These are phyloP conservation scores for Euplexia lucipara DNA, from an alignment of 2,888 invertebrate genomes.

Conservation along the genomic window DNA sequence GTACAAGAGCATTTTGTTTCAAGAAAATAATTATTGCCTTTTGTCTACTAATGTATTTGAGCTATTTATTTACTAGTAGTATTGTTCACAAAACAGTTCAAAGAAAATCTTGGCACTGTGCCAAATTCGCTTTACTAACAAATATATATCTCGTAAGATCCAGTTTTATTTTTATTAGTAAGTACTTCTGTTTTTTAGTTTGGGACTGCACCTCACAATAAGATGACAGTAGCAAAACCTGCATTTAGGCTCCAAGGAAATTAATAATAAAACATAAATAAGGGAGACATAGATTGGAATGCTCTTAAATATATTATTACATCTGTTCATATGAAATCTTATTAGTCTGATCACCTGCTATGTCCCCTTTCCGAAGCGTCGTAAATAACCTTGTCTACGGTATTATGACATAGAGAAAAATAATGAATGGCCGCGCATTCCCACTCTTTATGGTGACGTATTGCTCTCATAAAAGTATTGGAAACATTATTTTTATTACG, in stretches of 20 bases:
- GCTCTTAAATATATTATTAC: background rate
- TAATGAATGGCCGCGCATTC: conserved; percentile 14
- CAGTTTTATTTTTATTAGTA: background rate
- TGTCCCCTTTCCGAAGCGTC: background rate
- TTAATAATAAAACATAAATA: too few relatives aligned
- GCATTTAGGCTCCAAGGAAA: too few relatives aligned
- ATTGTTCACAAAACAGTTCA: background rate
- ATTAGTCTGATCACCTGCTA: background rate
- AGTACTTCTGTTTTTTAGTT: background rate
- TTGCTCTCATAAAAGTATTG: conserved; percentile 33
- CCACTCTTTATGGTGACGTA: conserved; percentile 26
- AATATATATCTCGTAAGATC: background rate
- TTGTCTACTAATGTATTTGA: conserved; percentile 3
- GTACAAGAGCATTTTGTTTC: too few relatives aligned
- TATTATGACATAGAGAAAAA: background rate
- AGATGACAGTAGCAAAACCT: too few relatives aligned
- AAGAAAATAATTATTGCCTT: too few relatives aligned
- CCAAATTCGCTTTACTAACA: background rate
- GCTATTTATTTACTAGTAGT: conserved; percentile 5
- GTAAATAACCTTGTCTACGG: background rate
- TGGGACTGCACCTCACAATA: background rate
- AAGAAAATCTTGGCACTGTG: conserved; percentile 21
- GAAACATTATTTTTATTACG: conserved; percentile 41
- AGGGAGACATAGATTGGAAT: too few relatives aligned
- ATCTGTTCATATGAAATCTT: too few relatives aligned